Percentiles rank a stretch among this genome's conserved stretches.
phyloP scores from a whole-genome alignment of 2,797 vertebrate genomes.

The Eupleurogrammus muticus region DNA sequence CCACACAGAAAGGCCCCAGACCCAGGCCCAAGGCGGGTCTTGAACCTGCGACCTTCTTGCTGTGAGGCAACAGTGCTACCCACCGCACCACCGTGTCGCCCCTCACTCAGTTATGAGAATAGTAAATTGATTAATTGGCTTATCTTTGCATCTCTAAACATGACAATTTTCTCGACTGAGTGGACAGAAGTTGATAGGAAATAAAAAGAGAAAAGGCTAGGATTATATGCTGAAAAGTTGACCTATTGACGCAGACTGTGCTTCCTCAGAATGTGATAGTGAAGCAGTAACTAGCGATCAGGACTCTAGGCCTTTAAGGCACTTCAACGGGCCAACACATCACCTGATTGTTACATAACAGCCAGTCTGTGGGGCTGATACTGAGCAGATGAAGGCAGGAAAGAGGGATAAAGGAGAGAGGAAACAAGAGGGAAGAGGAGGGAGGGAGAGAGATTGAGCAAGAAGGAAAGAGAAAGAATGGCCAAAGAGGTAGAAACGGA shows the following conservation, averaged over 20 bases:
- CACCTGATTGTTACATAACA: slow-evolving; percentile 79
- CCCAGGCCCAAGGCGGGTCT: too few relatives aligned
- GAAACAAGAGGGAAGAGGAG: slow-evolving; percentile 34
- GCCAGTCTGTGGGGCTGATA: slow-evolving; percentile 63
- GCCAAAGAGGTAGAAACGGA: neutral
- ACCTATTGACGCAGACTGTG: neutral
- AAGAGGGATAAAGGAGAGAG: slow-evolving; percentile 47
- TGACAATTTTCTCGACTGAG: neutral
- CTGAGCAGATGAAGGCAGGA: slow-evolving; percentile 65
- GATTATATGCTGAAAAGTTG: slow-evolving; percentile 5
- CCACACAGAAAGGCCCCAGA: too few relatives aligned
- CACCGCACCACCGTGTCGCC: too few relatives aligned
- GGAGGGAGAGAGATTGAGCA: neutral
- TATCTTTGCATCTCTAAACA: too few relatives aligned
- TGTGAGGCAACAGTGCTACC: too few relatives aligned
- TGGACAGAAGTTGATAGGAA: neutral
- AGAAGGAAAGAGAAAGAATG: neutral
- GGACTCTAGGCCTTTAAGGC: slow-evolving; percentile 61
- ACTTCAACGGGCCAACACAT: slow-evolving; percentile 52
- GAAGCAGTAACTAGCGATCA: slow-evolving; percentile 14
- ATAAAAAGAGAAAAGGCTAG: neutral
- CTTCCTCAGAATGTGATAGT: slow-evolving; percentile 4
- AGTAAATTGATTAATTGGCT: too few relatives aligned
- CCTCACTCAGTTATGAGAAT: too few relatives aligned
- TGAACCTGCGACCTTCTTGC: too few relatives aligned